A percentile compares a stretch with the other conserved stretches of the same genome.
phyloP scores from a whole-genome alignment of 2,797 vertebrate species.

The Phaenicophaeus curvirostris region DNA sequence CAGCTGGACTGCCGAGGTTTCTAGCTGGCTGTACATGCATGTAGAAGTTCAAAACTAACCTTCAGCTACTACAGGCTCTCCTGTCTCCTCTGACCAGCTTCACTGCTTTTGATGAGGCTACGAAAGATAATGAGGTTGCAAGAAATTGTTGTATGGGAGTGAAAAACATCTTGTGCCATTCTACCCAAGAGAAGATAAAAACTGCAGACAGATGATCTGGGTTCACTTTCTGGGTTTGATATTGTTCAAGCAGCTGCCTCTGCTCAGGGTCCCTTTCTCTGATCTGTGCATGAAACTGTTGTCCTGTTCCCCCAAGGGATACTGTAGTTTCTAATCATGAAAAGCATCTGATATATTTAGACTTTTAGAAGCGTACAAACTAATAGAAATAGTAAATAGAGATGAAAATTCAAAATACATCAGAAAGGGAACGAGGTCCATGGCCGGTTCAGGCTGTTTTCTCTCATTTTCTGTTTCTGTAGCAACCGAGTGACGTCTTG shows the following conservation, averaged over 20 bases:
- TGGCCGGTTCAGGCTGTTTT: neutral
- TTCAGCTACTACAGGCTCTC: too few relatives aligned
- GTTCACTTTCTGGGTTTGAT: neutral
- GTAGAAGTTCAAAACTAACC: neutral
- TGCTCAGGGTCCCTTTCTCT: neutral
- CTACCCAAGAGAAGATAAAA: too few relatives aligned
- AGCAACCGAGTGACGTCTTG: conserved; percentile 76
- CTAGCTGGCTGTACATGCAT: neutral
- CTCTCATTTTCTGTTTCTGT: neutral
- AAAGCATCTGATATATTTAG: neutral
- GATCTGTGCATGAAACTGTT: neutral
- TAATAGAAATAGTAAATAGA: neutral
- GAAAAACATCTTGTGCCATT: neutral
- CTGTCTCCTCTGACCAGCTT: too few relatives aligned
- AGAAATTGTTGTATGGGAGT: neutral
- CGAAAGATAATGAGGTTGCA: neutral
- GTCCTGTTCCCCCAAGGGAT: neutral
- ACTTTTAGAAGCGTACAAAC: neutral
- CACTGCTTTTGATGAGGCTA: neutral
- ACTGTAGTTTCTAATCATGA: neutral
- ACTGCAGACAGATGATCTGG: neutral
- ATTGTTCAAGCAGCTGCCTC: neutral
- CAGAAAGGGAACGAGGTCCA: neutral
- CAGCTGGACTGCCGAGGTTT: neutral
- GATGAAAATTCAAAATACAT: neutral